These are phyloP conservation scores for Coenonympha arcania DNA, from an alignment of 2,888 invertebrate genomes.

Conservation along the genomic window DNA sequence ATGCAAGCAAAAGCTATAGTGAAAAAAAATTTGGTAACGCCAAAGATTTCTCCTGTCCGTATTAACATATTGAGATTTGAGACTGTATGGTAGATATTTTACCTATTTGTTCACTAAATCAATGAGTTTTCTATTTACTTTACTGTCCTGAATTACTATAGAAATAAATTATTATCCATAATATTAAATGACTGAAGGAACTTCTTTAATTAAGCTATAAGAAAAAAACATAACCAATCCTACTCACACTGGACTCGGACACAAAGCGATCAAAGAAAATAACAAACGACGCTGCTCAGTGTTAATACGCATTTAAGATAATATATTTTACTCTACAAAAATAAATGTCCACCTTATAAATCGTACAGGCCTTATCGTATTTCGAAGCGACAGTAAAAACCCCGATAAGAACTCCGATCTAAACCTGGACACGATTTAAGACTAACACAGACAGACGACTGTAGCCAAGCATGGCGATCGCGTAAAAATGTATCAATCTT, in stretches of 20 bases:
- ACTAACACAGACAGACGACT: neutral
- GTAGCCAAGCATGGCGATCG: neutral
- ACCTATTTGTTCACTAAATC: too few relatives aligned
- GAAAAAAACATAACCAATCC: neutral
- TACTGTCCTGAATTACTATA: too few relatives aligned
- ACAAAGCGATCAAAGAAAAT: constrained; percentile 48
- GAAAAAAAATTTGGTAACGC: too few relatives aligned
- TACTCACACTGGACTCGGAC: neutral
- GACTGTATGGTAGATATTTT: too few relatives aligned
- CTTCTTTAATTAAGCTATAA: too few relatives aligned
- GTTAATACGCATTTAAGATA: constrained; percentile 73
- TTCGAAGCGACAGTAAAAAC: constrained; percentile 62
- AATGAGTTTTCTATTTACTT: too few relatives aligned
- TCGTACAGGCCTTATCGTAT: constrained; percentile 64
- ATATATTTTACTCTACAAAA: constrained; percentile 67
- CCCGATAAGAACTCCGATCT: constrained; percentile 53
- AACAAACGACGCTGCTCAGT: constrained; percentile 62
- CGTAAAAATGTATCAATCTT: too few relatives aligned
- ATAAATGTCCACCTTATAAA: constrained; percentile 71
- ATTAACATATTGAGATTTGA: too few relatives aligned
- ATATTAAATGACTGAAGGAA: too few relatives aligned
- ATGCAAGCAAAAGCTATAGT: too few relatives aligned
- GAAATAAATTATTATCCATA: too few relatives aligned
- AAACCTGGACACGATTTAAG: constrained; percentile 9
- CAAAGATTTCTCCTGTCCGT: too few relatives aligned